Conservation (phyloP, 2,888 invertebrate species). For the Macrophya alboannulata region DNA sequence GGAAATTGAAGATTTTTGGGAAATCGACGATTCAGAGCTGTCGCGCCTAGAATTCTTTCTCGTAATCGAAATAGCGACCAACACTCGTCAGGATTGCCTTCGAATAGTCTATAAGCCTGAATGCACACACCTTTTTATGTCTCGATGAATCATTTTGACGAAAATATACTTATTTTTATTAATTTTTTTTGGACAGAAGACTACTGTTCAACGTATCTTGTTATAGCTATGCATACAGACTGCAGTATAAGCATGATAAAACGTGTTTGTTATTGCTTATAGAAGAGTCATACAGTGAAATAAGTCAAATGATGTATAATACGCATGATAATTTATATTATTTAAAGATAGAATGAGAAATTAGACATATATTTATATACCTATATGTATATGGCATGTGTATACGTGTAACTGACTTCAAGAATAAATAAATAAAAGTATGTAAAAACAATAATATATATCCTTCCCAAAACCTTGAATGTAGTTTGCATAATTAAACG, state of each 20-base stretch:
- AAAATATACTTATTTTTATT: not conserved
- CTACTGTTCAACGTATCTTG: not conserved
- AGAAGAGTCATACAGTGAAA: not conserved
- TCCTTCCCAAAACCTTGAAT: not conserved
- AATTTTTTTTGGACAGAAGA: not conserved
- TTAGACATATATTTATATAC: not conserved
- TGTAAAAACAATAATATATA: too few relatives aligned
- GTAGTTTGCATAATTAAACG: not conserved
- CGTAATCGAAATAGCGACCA: not conserved
- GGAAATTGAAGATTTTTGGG: not conserved
- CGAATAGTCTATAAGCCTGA: not conserved
- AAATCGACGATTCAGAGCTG: too few relatives aligned
- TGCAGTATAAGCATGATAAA: not conserved
- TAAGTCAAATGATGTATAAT: not conserved
- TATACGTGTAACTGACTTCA: too few relatives aligned
- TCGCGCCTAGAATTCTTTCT: not conserved
- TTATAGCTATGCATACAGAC: not conserved
- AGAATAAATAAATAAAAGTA: too few relatives aligned
- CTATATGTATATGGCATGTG: too few relatives aligned
- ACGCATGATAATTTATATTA: not conserved
- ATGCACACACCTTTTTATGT: not conserved
- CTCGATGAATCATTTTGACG: not conserved
- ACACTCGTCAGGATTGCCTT: not conserved
- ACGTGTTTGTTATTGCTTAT: not conserved
- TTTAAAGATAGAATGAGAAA: not conserved